These are phyloP conservation scores for Galeopsomyia nigrocyanea DNA, from an alignment of 2,888 invertebrate species.

Conservation along the genomic window DNA sequence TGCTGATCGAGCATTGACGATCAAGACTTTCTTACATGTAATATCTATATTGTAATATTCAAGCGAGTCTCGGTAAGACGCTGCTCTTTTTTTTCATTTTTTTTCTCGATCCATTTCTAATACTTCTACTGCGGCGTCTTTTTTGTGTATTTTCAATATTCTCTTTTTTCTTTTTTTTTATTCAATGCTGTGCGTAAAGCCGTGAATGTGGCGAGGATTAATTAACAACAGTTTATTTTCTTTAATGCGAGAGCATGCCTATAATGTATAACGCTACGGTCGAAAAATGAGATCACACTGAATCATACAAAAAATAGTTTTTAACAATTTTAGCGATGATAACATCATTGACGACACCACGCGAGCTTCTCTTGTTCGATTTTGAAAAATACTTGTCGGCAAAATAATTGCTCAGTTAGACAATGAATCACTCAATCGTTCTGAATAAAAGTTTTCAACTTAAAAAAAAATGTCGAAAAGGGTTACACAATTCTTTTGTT, in stretches of 20 bases:
- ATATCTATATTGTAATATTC: slow-evolving; percentile 31
- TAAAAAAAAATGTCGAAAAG: too few species aligned
- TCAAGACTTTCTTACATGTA: slow-evolving; percentile 23
- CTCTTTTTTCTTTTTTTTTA: slow-evolving; percentile 23
- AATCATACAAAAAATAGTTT: slow-evolving; percentile 51
- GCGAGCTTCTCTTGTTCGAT: slow-evolving; percentile 36
- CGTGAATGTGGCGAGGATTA: slow-evolving; percentile 20
- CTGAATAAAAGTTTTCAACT: too few species aligned
- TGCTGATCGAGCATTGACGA: slow-evolving; percentile 36
- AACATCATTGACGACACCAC: slow-evolving; percentile 28
- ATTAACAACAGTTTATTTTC: background rate
- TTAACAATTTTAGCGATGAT: slow-evolving; percentile 47
- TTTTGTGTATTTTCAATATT: slow-evolving; percentile 39
- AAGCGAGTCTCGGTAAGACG: slow-evolving; percentile 31
- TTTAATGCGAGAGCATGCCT: background rate
- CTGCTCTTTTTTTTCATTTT: slow-evolving; percentile 20
- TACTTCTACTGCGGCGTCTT: slow-evolving; percentile 20
- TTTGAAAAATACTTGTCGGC: slow-evolving; percentile 4
- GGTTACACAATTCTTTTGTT: background rate
- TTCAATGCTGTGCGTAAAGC: background rate
- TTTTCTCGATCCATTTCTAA: slow-evolving; percentile 20
- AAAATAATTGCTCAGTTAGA: background rate
- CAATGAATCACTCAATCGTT: too few species aligned
- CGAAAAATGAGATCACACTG: slow-evolving; percentile 54
- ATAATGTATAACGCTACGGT: slow-evolving; percentile 41